Evolutionary conservation across 2,113 vertebrate species (phyloP), one percentile per base, ranked within the genome.

Genomic region (Pantherophis guttatus): DNA sequence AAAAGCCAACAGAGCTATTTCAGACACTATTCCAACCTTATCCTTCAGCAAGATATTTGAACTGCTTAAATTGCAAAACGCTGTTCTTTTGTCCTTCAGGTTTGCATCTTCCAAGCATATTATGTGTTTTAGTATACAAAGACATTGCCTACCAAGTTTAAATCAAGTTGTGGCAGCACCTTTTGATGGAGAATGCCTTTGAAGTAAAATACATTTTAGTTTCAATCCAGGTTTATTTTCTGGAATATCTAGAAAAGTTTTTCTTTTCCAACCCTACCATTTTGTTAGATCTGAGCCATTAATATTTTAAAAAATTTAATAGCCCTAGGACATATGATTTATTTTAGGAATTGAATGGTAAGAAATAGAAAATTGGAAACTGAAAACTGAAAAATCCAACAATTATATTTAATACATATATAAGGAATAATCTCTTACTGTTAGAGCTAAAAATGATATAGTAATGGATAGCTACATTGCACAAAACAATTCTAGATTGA

Each of bases 1-100:
- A 96, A 95, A 94, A 44, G 59, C 81, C 24, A 4, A 29, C 93
- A 89, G 91, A 94, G 90, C 94, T 94, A 93, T 44, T 96, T 88
- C 23, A 86, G 93, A 86, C 65, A 91, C 13, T 54, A 75, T 94
- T 91, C 87, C 94, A 96, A 95, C 95, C n/a, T n/a, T 1, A 95
- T 88, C 90, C 92, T 87, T 11, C 91, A 0, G 24, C 8, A 65
- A 93, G 53, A 8, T 87, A 92, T 94, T 94, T 94, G 65, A 50
- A 59, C 53, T 87, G 90, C 75, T n/a, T 91, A 91, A 58, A 13
- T 94, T 95, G 87, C 59, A 39, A 95, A 94, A 92, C 90, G 70
- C 65, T 57, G 33, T n/a, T 55, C 26, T 85, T 94, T 87, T 54
- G 85, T 65, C 55, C 23, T 94, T 10, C 54, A 59, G 10, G 94